Evolutionary conservation across 2,113 vertebrate species (phyloP).

Genomic region (Papio anubis): DNA sequence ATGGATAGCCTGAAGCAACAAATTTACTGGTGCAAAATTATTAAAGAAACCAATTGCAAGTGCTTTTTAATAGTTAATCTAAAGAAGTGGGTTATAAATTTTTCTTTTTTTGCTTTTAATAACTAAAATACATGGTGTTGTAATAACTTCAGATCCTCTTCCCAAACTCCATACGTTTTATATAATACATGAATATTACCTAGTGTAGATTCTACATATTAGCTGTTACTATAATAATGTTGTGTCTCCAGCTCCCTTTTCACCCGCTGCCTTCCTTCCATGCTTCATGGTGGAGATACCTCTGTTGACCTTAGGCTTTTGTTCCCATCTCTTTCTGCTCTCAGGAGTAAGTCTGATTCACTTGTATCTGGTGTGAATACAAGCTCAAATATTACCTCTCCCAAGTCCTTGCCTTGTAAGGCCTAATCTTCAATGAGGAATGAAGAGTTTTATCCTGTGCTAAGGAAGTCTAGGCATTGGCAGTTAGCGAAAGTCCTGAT

Average conservation of each 20-base stretch:
- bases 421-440: background rate
- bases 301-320: background rate
- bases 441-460: background rate
- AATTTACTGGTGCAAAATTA: slow-evolving; percentile 77
- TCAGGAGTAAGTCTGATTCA: background rate
- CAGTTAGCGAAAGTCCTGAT: background rate
- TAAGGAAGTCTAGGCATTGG: background rate
- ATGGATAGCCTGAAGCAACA: slow-evolving; percentile 69
- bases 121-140: background rate
- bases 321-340: background rate
- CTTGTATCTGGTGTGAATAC: background rate
- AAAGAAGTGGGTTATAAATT: slow-evolving; percentile 72
- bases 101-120: slow-evolving; percentile 45
- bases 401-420: background rate
- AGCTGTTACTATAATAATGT: background rate
- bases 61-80: slow-evolving; percentile 69
- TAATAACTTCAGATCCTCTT: background rate
- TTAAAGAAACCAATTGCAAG: slow-evolving; percentile 72
- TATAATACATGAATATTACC: background rate
- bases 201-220: too few relatives aligned
- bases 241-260: background rate
- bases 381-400: background rate
- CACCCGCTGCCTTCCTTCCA: fast-evolving
- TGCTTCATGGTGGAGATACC: background rate
- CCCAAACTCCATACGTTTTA: background rate